Conservation (phyloP, 64 coral and sea anemone genomes). For the Pachyseris speciosa region DNA sequence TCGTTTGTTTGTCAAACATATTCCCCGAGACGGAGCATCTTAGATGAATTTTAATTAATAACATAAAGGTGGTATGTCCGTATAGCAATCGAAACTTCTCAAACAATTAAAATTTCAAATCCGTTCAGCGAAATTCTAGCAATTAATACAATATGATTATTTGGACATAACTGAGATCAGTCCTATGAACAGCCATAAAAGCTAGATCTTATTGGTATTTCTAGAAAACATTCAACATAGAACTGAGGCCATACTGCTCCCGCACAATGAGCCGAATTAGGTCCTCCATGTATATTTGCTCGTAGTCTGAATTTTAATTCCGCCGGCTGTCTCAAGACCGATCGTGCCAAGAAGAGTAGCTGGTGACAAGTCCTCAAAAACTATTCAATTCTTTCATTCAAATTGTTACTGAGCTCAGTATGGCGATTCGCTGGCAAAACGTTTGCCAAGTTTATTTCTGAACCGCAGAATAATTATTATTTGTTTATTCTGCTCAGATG, state of each 20-base stretch:
- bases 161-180: not conserved
- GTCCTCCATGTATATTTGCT: too few relatives aligned
- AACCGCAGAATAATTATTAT: not conserved
- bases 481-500: not conserved
- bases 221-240: not conserved
- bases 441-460: not conserved
- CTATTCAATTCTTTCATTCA: too few relatives aligned
- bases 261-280: too few relatives aligned
- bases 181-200: not conserved
- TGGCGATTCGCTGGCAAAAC: too few relatives aligned
- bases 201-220: not conserved
- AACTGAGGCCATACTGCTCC: too few relatives aligned
- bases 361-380: too few relatives aligned
- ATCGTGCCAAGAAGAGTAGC: too few relatives aligned
- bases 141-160: not conserved
- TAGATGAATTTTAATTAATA: slow-evolving; percentile 41
- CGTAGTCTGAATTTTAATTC: not conserved
- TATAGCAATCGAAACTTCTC: not conserved
- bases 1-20: slow-evolving; percentile 23
- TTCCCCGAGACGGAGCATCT: not conserved
- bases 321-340: too few relatives aligned
- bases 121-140: not conserved
- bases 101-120: slow-evolving; percentile 8
- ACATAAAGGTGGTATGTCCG: not conserved
- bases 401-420: too few relatives aligned